phyloP scores from a whole-genome alignment of 2,888 invertebrate genomes.

The Lumbricus terrestris region DNA sequence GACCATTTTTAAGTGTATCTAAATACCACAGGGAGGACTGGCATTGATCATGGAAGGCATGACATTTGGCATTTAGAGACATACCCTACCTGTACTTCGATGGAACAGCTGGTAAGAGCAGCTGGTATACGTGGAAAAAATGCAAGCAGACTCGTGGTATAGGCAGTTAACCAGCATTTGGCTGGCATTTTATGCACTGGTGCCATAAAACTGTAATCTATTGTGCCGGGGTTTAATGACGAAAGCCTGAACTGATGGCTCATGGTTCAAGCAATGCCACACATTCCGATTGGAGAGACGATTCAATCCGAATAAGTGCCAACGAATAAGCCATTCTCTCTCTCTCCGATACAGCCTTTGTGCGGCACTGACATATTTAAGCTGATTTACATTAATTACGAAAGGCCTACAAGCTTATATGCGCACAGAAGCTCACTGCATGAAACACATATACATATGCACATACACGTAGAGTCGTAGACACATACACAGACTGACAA shows the following conservation, averaged over 20 bases:
- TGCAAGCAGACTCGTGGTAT: neutral
- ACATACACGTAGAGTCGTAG: neutral
- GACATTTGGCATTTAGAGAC: neutral
- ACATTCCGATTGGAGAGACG: neutral
- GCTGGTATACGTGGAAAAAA: neutral
- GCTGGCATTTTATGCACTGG: neutral
- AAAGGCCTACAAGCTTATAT: neutral
- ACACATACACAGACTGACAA: too few relatives aligned
- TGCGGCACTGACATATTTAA: neutral
- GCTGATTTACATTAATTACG: neutral
- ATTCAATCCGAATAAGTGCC: neutral
- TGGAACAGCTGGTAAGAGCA: neutral
- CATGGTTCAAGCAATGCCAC: neutral
- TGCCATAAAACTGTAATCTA: neutral
- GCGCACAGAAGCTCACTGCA: neutral
- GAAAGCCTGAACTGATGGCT: neutral
- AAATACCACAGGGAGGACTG: too few relatives aligned
- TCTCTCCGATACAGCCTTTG: neutral
- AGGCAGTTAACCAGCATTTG: neutral
- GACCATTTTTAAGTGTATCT: neutral
- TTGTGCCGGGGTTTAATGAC: neutral
- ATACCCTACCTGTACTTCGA: neutral
- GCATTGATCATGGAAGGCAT: neutral
- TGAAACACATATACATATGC: neutral
- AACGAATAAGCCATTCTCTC: neutral